Evolutionary conservation across 1,140 invertebrate genomes (phyloP).

Genomic region (Anadara kagoshimensis): DNA sequence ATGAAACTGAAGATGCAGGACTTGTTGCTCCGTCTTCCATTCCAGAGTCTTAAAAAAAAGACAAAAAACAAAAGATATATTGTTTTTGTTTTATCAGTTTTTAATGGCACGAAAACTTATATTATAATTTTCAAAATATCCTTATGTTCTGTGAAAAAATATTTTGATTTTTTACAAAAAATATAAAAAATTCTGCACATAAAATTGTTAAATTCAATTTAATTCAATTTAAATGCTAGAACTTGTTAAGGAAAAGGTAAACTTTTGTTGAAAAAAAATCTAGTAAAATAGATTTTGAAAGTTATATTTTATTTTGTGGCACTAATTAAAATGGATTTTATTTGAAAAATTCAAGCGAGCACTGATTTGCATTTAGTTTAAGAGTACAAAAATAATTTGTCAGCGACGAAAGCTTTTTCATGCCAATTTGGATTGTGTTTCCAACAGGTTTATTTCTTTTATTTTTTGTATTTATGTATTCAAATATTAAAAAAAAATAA

Average conservation of each 20-base stretch:
- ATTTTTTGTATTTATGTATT: background rate
- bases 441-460: background rate
- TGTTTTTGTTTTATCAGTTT: background rate
- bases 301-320: too few species aligned
- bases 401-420: background rate
- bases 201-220: background rate
- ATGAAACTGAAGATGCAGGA: constrained; percentile 7
- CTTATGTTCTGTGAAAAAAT: background rate
- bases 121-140: background rate
- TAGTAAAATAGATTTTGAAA: too few species aligned
- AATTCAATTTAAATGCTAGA: background rate
- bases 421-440: background rate
- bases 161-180: background rate
- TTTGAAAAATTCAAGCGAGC: too few species aligned
- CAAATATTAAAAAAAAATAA: background rate
- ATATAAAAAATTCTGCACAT: background rate
- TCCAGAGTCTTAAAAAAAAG: constrained; percentile 33
- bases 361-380: background rate
- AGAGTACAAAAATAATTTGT: background rate
- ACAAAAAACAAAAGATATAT: constrained; percentile 1
- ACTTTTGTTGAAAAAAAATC: too few species aligned
- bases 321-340: too few species aligned
- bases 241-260: too few species aligned
- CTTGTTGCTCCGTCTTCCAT: constrained; percentile 32
- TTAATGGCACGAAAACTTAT: background rate